Percentiles rank a stretch among this genome's conserved stretches.
phyloP scores from a whole-genome alignment of 2,888 invertebrate genomes.

The Norana najaformis region DNA sequence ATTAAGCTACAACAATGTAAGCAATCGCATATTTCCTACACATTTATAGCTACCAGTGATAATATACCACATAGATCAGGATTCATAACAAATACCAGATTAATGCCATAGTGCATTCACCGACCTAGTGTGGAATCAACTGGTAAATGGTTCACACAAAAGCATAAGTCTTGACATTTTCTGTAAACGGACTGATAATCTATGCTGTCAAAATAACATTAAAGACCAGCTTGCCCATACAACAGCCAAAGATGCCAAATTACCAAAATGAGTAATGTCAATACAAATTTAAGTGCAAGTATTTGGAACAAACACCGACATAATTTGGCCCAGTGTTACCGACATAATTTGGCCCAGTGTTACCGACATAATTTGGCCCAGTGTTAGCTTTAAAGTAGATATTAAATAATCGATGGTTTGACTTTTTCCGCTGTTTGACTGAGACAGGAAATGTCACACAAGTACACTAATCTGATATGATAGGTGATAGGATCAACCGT shows the following conservation, averaged over 20 bases:
- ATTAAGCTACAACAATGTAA: conserved; percentile 1
- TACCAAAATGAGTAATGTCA: not conserved
- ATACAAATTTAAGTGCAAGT: not conserved
- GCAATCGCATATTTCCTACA: not conserved
- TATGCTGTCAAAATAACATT: not conserved
- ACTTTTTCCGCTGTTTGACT: not conserved
- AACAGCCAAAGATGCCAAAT: not conserved
- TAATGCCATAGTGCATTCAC: not conserved
- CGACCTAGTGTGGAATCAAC: not conserved
- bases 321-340: too few relatives aligned
- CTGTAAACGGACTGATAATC: not conserved
- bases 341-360: too few relatives aligned
- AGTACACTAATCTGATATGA: not conserved
- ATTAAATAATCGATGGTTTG: not conserved
- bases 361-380: not conserved
- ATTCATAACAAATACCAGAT: too few relatives aligned
- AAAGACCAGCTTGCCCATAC: not conserved
- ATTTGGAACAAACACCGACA: not conserved
- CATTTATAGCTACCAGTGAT: conserved; percentile 4
- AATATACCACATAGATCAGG: not conserved
- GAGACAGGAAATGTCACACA: not conserved
- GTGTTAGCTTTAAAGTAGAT: not conserved
- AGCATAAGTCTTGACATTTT: not conserved
- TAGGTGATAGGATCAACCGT: not conserved
- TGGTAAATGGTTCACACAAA: not conserved